Conservation (phyloP, 2,797 vertebrate species). For the Synaphobranchus kaupii region DNA sequence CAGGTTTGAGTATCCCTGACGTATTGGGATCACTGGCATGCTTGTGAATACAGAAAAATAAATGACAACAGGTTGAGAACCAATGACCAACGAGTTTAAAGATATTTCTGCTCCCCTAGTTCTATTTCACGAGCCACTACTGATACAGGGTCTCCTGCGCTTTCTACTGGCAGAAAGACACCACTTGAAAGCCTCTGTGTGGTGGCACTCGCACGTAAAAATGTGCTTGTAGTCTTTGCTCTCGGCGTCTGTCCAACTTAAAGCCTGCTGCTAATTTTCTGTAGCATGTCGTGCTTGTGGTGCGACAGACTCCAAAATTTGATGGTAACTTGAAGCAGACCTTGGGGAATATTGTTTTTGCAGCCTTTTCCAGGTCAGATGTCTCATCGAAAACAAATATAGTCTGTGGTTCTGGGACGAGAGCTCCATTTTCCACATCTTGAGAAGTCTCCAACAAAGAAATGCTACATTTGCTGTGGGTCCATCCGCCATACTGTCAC, state of each 20-base stretch:
- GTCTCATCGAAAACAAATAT: neutral
- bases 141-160: neutral
- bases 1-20: too few relatives aligned
- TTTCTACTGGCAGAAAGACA: neutral
- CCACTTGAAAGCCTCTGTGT: neutral
- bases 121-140: constrained; percentile 10
- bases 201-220: neutral
- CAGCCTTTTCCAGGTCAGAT: neutral
- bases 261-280: neutral
- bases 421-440: neutral
- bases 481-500: neutral
- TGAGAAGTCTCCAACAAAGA: neutral
- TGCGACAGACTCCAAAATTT: neutral
- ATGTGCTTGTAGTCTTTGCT: neutral
- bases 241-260: neutral
- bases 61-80: neutral
- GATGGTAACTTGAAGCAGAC: constrained; percentile 2
- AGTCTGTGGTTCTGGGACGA: constrained; percentile 1
- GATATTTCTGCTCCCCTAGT: neutral
- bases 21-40: neutral
- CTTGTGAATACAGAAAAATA: neutral
- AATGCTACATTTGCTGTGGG: neutral
- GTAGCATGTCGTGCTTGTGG: neutral
- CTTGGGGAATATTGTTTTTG: neutral
- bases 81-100: neutral